Evolutionary conservation across 2,888 invertebrate species (phyloP), one percentile per base, ranked within the genome.

Genomic region (Marronus borbonicus): DNA sequence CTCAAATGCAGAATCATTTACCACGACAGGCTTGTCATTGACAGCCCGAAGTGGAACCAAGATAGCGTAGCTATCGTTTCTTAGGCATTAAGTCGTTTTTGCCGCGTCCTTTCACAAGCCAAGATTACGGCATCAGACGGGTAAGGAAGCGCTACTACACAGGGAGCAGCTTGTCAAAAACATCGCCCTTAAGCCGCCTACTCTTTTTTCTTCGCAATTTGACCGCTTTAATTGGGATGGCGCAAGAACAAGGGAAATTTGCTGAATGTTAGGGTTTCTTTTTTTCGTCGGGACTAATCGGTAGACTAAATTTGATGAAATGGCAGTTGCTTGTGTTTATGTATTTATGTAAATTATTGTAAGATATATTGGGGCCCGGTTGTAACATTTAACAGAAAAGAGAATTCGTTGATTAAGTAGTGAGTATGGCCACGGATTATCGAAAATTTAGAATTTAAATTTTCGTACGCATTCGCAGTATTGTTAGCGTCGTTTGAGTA

Each of bases 81-180:
- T 60, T 20, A 60, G 28, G 28, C 24, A 28, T 60, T 10, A 8
- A 28, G 24, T 8, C n/a, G 60, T 60, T 60, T 60, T 60, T 60
- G 60, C 60, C 7, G 20, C 12, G 12, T 8, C 24, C 60, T 24
- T 17, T 17, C 52, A 17, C n/a, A 17, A 17, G n/a, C 10, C 24
- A 2, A 60, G 60, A 60, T 60, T 60, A 60, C 28, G 60, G 20
- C 24, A 60, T 60, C 24, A 60, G 60, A 60, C 0, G 44, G 60
- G 17, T 28, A 28, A 24, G 24, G 28, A 52, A 52, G 52, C 14
- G n/a, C 52, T 17, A 52, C 52, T 52, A 52, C 52, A 17, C n/a
- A 1, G 52, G 52, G 52, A n/a, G 52, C 17, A 52, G 52, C 52
- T 52, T 7, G 52, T 52, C 52, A 52, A 17, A 17, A 52, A 52